Base-by-base conservation (phyloP, 2,113 vertebrate species). In the Xiphophorus couchianus region DNA sequence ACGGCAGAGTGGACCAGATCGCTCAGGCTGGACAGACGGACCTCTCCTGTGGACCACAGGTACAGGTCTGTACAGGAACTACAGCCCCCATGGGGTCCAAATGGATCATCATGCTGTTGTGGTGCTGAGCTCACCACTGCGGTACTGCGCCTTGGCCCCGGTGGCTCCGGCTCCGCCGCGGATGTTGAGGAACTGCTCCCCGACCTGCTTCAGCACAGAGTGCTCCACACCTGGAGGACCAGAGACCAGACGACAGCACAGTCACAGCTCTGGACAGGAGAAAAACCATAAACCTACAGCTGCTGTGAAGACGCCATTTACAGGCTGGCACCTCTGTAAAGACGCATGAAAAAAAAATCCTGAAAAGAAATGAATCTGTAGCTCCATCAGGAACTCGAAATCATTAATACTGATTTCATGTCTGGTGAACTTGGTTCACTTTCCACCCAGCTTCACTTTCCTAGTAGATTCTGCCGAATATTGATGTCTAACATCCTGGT, bases 171-270 rank as follows among this genome's bases (percentile, higher is more conserved):
- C 72, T 35, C 98, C 98, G 6, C 97, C 95, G 62, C 98, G 94
- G 88, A 99, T 96, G 84, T 99, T 99, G 2, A 99, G 93, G 82
- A 98, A 99, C 17, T 98, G 97, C 83, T 99, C 97, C 30, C 96
- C 98, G 42, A 99, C 91, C 81, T 97, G 97, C 87, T 95, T 99
- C 63, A 99, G 93, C 48, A 96, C 90, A 62, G 90, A 44, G 58
- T 99, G 98, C 77, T 96, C 94, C 68, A 99, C 94, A 81, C 98
- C 98, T 99, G 87, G 33, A 75, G 14, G 25, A 42, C 15, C 28
- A 70, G 30, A 29, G 25, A 37, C 15, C 28, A 70, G 28, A 29
- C 0, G 31, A 35, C 30, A 69, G 30, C 17, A 58, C 12, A 17
- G 54, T 25, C 0, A 15, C 27, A 67, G 13, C 66, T 4, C 30